Conservation (phyloP, 2,113 vertebrate genomes). For the Marcusenius ussheri region DNA sequence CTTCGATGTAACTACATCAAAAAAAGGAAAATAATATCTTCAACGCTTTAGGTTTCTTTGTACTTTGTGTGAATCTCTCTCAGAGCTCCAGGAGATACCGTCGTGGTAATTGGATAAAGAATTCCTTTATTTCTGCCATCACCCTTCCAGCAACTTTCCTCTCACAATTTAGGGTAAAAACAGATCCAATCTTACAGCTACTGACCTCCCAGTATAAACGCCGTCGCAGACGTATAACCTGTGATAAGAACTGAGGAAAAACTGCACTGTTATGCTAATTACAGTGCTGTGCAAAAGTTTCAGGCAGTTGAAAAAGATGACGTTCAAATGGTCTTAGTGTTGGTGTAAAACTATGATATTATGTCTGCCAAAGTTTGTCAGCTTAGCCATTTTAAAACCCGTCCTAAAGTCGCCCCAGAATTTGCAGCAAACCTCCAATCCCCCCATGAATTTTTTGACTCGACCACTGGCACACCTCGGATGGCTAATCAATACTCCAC, state of each 20-base stretch:
- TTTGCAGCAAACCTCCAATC: background rate
- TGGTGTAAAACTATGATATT: background rate
- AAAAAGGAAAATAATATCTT: conserved; percentile 15
- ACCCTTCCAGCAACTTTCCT: conserved; percentile 27
- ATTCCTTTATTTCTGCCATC: conserved; percentile 52
- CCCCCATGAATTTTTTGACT: no score
- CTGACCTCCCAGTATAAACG: background rate
- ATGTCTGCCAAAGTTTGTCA: background rate
- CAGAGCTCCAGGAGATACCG: conserved; percentile 50
- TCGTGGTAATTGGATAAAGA: conserved; percentile 60
- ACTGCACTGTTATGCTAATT: background rate
- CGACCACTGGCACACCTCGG: no score
- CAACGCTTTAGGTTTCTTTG: conserved; percentile 19
- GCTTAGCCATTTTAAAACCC: background rate
- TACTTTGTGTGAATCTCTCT: conserved; percentile 47
- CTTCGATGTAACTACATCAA: background rate
- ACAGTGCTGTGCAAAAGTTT: background rate
- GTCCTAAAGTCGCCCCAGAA: background rate
- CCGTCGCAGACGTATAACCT: background rate
- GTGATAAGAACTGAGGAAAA: background rate
- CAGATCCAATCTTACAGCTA: conserved; percentile 39
- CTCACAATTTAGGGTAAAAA: conserved; percentile 17
- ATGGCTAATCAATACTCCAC: background rate
- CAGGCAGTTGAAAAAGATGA: background rate
- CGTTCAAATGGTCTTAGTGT: background rate